Conservation (phyloP, 2,113 vertebrate species). For the Phyllostomus discolor region DNA sequence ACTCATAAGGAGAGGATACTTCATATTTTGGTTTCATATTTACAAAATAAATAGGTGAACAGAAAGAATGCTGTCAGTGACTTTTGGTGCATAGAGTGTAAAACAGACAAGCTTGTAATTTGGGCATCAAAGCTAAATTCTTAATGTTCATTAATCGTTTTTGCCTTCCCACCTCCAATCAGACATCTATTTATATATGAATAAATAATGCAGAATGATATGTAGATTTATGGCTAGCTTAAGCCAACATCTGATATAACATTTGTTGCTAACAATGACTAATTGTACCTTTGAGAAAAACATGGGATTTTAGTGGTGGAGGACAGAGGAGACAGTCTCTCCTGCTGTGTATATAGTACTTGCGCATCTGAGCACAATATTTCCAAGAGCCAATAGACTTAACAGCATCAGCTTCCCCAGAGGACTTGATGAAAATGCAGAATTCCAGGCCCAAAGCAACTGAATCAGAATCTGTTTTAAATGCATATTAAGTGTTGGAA, state of each 20-base stretch:
- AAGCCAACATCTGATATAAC: background rate
- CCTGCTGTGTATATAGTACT: background rate
- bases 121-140: slow-evolving; percentile 9
- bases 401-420: background rate
- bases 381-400: background rate
- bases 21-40: background rate
- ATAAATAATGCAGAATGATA: background rate
- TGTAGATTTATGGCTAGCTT: background rate
- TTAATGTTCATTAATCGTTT: slow-evolving; percentile 37
- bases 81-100: background rate
- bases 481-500: background rate
- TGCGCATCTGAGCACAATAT: background rate
- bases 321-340: background rate
- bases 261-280: background rate
- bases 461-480: background rate
- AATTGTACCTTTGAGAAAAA: background rate
- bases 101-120: background rate
- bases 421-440: background rate
- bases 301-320: background rate
- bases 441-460: background rate
- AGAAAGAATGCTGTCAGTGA: slow-evolving; percentile 15
- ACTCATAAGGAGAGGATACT: background rate
- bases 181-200: background rate
- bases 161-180: background rate
- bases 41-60: slow-evolving; percentile 38